Conservation (phyloP, 2,888 invertebrate genomes). For the Dicyrtomina minuta region DNA sequence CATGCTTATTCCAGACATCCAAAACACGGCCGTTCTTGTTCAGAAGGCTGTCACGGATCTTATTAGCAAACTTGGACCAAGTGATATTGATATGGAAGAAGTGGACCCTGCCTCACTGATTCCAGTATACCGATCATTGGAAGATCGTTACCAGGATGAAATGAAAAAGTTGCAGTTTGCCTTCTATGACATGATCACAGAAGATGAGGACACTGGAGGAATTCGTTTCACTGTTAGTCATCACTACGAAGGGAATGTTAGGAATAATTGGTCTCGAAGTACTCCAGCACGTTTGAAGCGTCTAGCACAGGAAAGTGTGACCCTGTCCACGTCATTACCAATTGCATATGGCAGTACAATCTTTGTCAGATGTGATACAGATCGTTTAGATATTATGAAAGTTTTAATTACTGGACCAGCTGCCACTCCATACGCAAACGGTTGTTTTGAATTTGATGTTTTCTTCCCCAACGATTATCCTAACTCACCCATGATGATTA, state of each 20-base stretch:
- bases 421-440: slow-evolving; percentile 88
- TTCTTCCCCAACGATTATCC: slow-evolving; percentile 75
- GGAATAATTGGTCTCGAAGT: slow-evolving; percentile 80
- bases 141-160: slow-evolving; percentile 77
- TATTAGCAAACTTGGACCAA: slow-evolving; percentile 40
- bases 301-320: slow-evolving; percentile 91
- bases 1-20: slow-evolving; percentile 85
- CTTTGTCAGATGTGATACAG: slow-evolving; percentile 91
- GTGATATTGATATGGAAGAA: slow-evolving; percentile 50
- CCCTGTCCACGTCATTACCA: slow-evolving; percentile 86
- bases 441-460: slow-evolving; percentile 88
- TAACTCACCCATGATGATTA: slow-evolving; percentile 83
- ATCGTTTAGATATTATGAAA: slow-evolving; percentile 94
- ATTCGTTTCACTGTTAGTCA: slow-evolving; percentile 83
- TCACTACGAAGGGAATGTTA: slow-evolving; percentile 84
- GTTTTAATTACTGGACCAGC: slow-evolving; percentile 89
- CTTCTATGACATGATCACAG: slow-evolving; percentile 88
- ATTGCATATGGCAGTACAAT: slow-evolving; percentile 85
- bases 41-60: slow-evolving; percentile 53
- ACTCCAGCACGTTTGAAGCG: slow-evolving; percentile 86
- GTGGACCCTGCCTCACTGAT: slow-evolving; percentile 35
- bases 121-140: slow-evolving; percentile 63
- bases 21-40: slow-evolving; percentile 63
- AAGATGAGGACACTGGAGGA: slow-evolving; percentile 66
- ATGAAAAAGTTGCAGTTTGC: slow-evolving; percentile 91